phyloP scores from a whole-genome alignment of 1,140 invertebrate species.

The Manduca sexta region DNA sequence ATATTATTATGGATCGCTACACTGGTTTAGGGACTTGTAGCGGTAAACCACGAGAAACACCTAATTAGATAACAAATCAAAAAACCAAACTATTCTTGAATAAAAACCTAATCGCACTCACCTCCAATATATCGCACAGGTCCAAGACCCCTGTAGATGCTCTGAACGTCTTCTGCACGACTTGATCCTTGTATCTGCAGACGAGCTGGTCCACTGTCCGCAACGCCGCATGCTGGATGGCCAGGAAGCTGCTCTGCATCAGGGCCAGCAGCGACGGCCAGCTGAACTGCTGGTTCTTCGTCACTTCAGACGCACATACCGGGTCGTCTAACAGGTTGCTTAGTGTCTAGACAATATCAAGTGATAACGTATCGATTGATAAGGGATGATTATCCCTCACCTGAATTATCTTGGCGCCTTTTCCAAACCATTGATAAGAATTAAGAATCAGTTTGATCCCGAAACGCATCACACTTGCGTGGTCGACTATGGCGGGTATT shows the following conservation, averaged over 20 bases:
- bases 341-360: too few species aligned
- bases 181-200: constrained; percentile 51
- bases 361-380: too few species aligned
- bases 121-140: constrained; percentile 64
- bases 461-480: too few species aligned
- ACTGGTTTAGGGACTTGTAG: too few species aligned
- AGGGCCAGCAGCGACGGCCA: constrained; percentile 52
- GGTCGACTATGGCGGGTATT: too few species aligned
- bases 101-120: too few species aligned
- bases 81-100: constrained; percentile 4
- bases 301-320: constrained; percentile 58
- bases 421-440: too few species aligned
- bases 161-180: constrained; percentile 53
- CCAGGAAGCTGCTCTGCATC: constrained; percentile 59
- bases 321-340: constrained; percentile 58
- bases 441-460: too few species aligned
- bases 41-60: neutral
- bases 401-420: too few species aligned
- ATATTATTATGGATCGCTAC: neutral
- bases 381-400: too few species aligned
- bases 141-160: constrained; percentile 57
- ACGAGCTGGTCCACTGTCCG: constrained; percentile 57
- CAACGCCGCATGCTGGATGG: constrained; percentile 54
- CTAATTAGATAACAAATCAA: neutral
- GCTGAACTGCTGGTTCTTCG: constrained; percentile 59